A percentile compares a stretch with the other conserved stretches of the same genome.
These are phyloP conservation scores for Ypsolopha scabrella DNA, from an alignment of 2,888 invertebrate genomes.

Conservation along the genomic window DNA sequence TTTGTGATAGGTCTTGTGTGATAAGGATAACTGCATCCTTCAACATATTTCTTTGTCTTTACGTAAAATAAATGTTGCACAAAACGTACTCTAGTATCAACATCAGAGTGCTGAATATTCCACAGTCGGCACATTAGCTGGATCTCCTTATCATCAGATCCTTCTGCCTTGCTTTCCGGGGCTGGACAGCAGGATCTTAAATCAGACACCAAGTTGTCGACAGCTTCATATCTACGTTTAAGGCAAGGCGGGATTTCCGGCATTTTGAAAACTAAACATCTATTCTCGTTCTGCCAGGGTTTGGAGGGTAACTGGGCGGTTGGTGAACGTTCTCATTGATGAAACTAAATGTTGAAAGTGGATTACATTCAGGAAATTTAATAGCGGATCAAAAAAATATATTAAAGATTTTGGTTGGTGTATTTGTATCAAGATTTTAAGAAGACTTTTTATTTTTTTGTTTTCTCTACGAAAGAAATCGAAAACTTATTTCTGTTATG, in stretches of 20 bases:
- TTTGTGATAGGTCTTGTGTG: too few species aligned
- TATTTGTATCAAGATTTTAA: neutral
- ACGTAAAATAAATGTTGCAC: neutral
- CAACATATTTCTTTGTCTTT: too few species aligned
- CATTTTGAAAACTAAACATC: constrained; percentile 18
- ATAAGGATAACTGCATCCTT: too few species aligned
- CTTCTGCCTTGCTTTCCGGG: neutral
- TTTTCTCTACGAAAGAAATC: too few species aligned
- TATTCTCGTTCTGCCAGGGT: too few species aligned
- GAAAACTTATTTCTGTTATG: too few species aligned
- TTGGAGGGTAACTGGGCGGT: neutral
- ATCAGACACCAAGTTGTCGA: constrained; percentile 40
- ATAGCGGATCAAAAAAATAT: neutral
- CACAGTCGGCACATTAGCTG: constrained; percentile 52
- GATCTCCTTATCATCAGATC: constrained; percentile 16
- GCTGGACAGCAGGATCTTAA: constrained; percentile 12
- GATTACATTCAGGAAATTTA: neutral
- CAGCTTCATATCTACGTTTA: constrained; percentile 31
- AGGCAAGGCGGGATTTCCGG: constrained; percentile 39
- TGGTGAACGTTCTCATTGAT: neutral
- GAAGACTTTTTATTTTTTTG: too few species aligned
- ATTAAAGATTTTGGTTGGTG: neutral
- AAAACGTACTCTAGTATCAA: neutral
- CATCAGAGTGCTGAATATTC: constrained; percentile 25
- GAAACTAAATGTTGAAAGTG: neutral